These are phyloP conservation scores for Cybosia mesomella DNA, from an alignment of 2,888 invertebrate species.

Conservation along the genomic window DNA sequence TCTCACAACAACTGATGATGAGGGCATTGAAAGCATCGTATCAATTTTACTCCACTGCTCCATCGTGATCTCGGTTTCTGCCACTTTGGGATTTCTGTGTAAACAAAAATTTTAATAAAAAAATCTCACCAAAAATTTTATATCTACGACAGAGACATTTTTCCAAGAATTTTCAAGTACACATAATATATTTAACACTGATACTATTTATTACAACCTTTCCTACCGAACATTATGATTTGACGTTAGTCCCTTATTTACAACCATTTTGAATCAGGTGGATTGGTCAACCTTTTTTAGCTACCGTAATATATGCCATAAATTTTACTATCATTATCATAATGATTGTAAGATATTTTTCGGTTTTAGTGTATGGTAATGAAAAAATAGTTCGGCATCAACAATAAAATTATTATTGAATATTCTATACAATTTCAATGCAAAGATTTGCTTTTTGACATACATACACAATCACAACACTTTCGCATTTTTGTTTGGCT, in stretches of 20 bases:
- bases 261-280: conserved; percentile 36
- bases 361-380: conserved; percentile 56
- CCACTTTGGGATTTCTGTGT: too few species aligned
- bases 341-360: conserved; percentile 57
- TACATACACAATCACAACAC: too few species aligned
- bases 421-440: conserved; percentile 20
- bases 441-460: conserved; percentile 9
- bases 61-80: too few species aligned
- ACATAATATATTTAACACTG: conserved; percentile 13
- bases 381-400: conserved; percentile 49
- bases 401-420: conserved; percentile 31
- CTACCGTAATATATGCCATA: conserved; percentile 55
- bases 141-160: background rate
- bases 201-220: conserved; percentile 24
- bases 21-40: background rate
- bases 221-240: conserved; percentile 19
- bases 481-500: conserved; percentile 28
- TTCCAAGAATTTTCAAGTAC: conserved; percentile 4
- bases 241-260: conserved; percentile 31
- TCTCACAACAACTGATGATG: background rate
- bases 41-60: background rate
- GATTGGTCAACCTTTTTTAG: conserved; percentile 53
- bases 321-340: conserved; percentile 60
- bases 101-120: too few species aligned
- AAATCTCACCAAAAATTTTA: too few species aligned